Percentiles rank a stretch among this genome's conserved stretches.
Conservation (phyloP, 2,797 vertebrate genomes). For the Pitangus sulphuratus region DNA sequence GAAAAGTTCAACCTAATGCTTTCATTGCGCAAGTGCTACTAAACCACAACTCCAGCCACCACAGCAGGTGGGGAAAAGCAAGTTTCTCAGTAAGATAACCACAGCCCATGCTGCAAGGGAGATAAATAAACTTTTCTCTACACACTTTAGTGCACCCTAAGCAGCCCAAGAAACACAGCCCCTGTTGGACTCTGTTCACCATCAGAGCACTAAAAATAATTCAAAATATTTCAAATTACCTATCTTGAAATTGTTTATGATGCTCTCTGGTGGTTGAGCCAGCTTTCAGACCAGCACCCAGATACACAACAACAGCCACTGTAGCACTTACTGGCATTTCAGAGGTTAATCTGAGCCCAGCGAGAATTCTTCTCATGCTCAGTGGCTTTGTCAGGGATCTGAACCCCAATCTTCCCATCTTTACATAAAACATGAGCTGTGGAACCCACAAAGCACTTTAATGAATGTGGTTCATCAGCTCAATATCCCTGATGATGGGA, state of each 20-base stretch:
- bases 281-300: not conserved
- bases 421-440: not conserved
- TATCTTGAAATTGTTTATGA: not conserved
- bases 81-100: not conserved
- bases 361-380: not conserved
- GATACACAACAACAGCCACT: not conserved
- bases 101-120: not conserved
- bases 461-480: not conserved
- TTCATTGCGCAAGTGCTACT: not conserved
- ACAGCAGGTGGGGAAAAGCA: not conserved
- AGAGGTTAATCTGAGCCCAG: not conserved
- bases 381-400: not conserved
- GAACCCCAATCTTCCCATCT: not conserved
- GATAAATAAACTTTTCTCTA: not conserved
- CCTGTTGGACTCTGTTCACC: not conserved
- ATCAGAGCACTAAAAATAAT: not conserved
- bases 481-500: not conserved
- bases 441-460: not conserved
- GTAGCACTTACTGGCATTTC: not conserved
- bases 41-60: not conserved
- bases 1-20: not conserved
- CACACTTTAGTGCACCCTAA: not conserved
- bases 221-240: not conserved
- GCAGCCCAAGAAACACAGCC: not conserved
- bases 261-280: not conserved